phyloP scores from a whole-genome alignment of 2,888 invertebrate species.

The Ormia ochracea region DNA sequence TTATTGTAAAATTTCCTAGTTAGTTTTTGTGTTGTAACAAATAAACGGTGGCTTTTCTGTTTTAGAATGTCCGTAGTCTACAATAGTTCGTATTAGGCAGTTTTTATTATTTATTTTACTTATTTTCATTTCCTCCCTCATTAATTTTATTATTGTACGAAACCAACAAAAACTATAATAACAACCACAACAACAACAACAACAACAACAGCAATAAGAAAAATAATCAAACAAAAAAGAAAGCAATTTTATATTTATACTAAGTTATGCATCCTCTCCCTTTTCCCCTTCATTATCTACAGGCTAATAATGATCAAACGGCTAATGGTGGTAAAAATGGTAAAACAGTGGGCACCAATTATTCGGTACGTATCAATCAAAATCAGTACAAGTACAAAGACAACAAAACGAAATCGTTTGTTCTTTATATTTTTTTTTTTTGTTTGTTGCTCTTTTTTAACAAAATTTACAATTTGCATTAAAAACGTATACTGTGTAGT shows the following conservation, averaged over 20 bases:
- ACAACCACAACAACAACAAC: too few species aligned
- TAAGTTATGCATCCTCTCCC: slow-evolving; percentile 69
- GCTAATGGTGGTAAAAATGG: slow-evolving; percentile 77
- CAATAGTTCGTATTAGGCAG: slow-evolving; percentile 3
- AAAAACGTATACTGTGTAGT: slow-evolving; percentile 20
- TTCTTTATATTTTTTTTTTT: slow-evolving; percentile 27
- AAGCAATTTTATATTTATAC: slow-evolving; percentile 34
- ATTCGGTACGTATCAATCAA: slow-evolving; percentile 78
- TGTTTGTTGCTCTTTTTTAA: too few species aligned
- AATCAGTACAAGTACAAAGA: slow-evolving; percentile 75
- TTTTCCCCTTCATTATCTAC: slow-evolving; percentile 76
- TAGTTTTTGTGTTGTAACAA: not conserved
- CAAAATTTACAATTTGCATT: slow-evolving; percentile 27
- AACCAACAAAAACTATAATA: not conserved
- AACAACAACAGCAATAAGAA: too few species aligned
- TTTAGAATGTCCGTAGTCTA: slow-evolving; percentile 13
- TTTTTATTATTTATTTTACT: slow-evolving; percentile 19
- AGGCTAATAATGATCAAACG: slow-evolving; percentile 76
- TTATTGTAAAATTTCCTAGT: not conserved
- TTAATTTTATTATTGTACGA: slow-evolving; percentile 34
- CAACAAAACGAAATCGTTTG: slow-evolving; percentile 49
- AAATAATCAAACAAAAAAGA: slow-evolving; percentile 32
- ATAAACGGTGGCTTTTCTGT: not conserved
- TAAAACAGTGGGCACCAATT: slow-evolving; percentile 77
- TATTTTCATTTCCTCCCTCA: slow-evolving; percentile 50